These are phyloP conservation scores for Agriopis aurantiaria DNA, from an alignment of 2,888 invertebrate species.

Conservation along the genomic window DNA sequence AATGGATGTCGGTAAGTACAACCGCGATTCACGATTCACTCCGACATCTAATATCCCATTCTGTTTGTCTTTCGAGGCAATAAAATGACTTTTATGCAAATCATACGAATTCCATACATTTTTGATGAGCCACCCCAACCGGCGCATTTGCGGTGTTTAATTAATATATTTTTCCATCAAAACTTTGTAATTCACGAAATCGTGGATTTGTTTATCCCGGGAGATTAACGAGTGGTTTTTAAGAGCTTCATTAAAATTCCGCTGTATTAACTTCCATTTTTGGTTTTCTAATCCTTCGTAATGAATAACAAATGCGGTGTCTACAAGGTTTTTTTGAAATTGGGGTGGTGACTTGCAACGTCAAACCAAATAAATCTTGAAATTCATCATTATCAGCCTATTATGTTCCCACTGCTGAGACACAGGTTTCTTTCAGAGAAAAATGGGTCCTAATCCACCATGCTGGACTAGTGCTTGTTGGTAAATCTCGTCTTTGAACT, in stretches of 20 bases:
- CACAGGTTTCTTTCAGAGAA: no score
- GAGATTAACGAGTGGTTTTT: constrained; percentile 43
- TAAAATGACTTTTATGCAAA: constrained; percentile 87
- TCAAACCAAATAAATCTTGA: neutral
- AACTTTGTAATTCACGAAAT: constrained; percentile 70
- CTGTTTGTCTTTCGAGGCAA: constrained; percentile 86
- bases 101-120: constrained; percentile 87
- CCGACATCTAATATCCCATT: constrained; percentile 83
- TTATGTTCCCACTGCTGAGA: no score
- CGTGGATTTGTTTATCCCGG: constrained; percentile 59
- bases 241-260: constrained; percentile 36
- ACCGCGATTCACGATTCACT: constrained; percentile 75
- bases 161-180: constrained; percentile 83
- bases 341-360: neutral
- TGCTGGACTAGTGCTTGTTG: no score
- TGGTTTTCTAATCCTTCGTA: constrained; percentile 20
- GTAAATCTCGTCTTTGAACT: no score
- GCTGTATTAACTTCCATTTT: constrained; percentile 26
- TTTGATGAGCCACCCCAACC: constrained; percentile 79
- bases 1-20: constrained; percentile 44
- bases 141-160: constrained; percentile 79
- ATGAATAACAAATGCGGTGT: constrained; percentile 18
- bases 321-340: neutral
- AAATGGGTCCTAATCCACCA: no score
- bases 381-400: no score